Percentiles rank a stretch among this genome's conserved stretches.
phyloP scores from a whole-genome alignment of 2,113 vertebrate species.

The Dunckerocampus dactyliophorus region DNA sequence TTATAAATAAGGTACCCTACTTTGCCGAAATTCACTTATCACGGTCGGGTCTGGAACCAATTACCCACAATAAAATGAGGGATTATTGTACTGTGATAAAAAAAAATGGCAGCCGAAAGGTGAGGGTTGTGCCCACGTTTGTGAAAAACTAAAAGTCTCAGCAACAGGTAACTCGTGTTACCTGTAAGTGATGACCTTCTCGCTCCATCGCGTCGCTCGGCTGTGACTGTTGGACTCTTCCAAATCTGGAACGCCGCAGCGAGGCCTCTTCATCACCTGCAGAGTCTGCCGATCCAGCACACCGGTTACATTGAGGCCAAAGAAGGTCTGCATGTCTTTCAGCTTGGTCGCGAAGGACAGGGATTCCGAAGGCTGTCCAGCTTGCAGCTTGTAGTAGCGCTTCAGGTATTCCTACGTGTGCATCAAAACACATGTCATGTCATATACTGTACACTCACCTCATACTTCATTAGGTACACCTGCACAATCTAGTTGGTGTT shows the following conservation, averaged over 20 bases:
- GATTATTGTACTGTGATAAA: too few relatives aligned
- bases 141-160: too few relatives aligned
- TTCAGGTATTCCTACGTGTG: slow-evolving; percentile 68
- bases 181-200: slow-evolving; percentile 72
- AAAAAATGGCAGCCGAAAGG: too few relatives aligned
- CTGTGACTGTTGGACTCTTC: slow-evolving; percentile 65
- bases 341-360: slow-evolving; percentile 64
- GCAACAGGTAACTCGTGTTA: too few relatives aligned
- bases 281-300: slow-evolving; percentile 60
- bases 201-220: slow-evolving; percentile 63
- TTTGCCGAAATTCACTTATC: too few relatives aligned
- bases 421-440: background rate
- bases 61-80: too few relatives aligned
- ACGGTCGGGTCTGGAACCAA: too few relatives aligned
- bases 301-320: slow-evolving; percentile 70
- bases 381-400: slow-evolving; percentile 62
- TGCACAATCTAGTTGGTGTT: too few relatives aligned
- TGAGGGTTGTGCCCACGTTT: too few relatives aligned
- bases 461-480: too few relatives aligned
- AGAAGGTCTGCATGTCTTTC: slow-evolving; percentile 76
- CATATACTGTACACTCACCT: background rate
- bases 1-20: too few relatives aligned
- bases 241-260: slow-evolving; percentile 73
- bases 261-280: slow-evolving; percentile 63
- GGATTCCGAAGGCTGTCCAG: too few relatives aligned